These are phyloP conservation scores for Herpetotheres cachinnans DNA, from an alignment of 2,113 vertebrate species.

Conservation along the genomic window DNA sequence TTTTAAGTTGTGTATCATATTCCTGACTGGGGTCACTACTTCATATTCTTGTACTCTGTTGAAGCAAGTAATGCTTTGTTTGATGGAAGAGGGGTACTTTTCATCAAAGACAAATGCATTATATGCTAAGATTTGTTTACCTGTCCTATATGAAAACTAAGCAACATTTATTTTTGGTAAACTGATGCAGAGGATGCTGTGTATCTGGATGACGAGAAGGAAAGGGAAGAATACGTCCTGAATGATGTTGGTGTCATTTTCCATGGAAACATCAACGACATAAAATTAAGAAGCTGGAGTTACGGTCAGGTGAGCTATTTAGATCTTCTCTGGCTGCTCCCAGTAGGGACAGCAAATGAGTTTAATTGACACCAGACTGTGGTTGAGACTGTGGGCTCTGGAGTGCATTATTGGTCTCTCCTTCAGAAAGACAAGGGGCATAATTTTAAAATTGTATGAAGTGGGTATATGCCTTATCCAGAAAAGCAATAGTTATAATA, in stretches of 20 bases:
- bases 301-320: constrained; percentile 88
- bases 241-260: constrained; percentile 90
- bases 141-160: background rate
- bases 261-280: constrained; percentile 79
- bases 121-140: background rate
- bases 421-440: background rate
- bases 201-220: constrained; percentile 83
- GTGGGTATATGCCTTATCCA: background rate
- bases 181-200: constrained; percentile 83
- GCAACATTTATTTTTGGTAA: background rate
- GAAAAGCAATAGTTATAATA: background rate
- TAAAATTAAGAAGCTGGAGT: constrained; percentile 88
- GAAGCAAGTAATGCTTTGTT: background rate
- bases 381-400: background rate
- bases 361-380: constrained; percentile 33
- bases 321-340: background rate
- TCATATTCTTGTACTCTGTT: background rate
- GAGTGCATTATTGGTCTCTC: background rate
- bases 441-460: constrained; percentile 29
- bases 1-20: background rate
- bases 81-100: background rate
- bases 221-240: constrained; percentile 90
- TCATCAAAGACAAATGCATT: background rate
- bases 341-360: background rate
- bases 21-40: background rate